Base-by-base conservation (phyloP, 2,888 invertebrate species). In the Rhopalosiphum nymphaeae region DNA sequence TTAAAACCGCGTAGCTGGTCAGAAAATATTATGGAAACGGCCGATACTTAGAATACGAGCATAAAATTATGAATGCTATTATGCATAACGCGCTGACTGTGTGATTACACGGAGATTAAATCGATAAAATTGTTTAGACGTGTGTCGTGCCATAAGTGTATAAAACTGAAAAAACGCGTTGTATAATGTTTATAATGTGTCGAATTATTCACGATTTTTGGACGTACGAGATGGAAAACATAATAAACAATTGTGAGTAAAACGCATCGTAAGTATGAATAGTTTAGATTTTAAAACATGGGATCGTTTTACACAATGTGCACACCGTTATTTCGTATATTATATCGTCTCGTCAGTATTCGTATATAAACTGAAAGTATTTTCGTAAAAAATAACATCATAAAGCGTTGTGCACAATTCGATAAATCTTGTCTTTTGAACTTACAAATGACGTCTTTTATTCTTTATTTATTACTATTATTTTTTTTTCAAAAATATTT, bases 351-450 rank as follows among this genome's bases (percentile, higher is more conserved):
- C 78, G 16, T 87, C 87, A 53, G 42, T 21, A 89, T 56, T 89
- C 42, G 26, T 36, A 26, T 78, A 49, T 67, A 67, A 78, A 53
- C 87, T 78, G n/a, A 49, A 67, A 91, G 26, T 36, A 78, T 84
- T 84, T 91, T 91, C 56, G 29, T 84, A 61, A 89, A 57, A 89
- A 88, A 88, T 53, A 67, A 78, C 86, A 46, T 57, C 46, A 46
- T 91, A 86, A 61, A 91, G 57, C 86, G 44, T 57, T 26, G 44
- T 0, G 21, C 57, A 4, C 44, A 44, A 44, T 91, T 86, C 85
- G 57, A 91, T 91, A 91, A 91, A 91, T 91, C 91, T 86, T 86
- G 85, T 46, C 86, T 91, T 86, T 91, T 57, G 25, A 91, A 86
- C 91, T 84, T 44, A 46, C 26, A 84, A 91, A 85, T 44, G 42